A percentile compares a stretch with the other conserved stretches of the same genome.
Conservation (phyloP, 2,113 vertebrate genomes). For the Ptyas mucosa region DNA sequence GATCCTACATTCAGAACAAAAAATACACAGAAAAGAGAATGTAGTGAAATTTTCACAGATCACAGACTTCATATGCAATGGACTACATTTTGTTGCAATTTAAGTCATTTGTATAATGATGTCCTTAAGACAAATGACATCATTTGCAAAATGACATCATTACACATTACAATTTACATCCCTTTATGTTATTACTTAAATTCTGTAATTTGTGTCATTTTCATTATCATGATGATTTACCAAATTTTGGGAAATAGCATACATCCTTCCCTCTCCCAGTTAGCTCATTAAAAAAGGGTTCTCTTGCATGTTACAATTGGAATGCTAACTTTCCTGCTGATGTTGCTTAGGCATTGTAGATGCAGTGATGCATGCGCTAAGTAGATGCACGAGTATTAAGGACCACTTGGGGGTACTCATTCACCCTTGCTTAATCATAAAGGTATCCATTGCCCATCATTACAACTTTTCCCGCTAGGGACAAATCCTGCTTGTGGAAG, state of each 20-base stretch:
- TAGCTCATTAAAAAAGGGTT: neutral
- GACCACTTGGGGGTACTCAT: neutral
- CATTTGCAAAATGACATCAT: neutral
- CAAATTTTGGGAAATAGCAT: neutral
- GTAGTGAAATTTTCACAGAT: neutral
- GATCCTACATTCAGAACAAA: neutral
- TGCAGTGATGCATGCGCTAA: neutral
- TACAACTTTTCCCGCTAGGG: neutral
- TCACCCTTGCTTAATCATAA: neutral
- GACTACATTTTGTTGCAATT: neutral
- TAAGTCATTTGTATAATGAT: neutral
- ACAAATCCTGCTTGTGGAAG: neutral
- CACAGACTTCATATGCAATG: neutral
- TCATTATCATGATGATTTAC: neutral
- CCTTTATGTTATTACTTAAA: neutral
- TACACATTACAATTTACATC: neutral
- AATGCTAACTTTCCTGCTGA: neutral
- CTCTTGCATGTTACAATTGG: neutral
- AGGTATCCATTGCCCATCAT: neutral
- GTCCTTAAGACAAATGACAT: neutral
- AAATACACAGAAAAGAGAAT: neutral
- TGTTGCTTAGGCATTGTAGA: neutral
- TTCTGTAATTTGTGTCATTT: neutral
- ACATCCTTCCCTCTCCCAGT: neutral
- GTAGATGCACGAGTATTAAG: neutral